phyloP scores from a whole-genome alignment of 2,797 vertebrate genomes.

The Sarcoramphus papa region DNA sequence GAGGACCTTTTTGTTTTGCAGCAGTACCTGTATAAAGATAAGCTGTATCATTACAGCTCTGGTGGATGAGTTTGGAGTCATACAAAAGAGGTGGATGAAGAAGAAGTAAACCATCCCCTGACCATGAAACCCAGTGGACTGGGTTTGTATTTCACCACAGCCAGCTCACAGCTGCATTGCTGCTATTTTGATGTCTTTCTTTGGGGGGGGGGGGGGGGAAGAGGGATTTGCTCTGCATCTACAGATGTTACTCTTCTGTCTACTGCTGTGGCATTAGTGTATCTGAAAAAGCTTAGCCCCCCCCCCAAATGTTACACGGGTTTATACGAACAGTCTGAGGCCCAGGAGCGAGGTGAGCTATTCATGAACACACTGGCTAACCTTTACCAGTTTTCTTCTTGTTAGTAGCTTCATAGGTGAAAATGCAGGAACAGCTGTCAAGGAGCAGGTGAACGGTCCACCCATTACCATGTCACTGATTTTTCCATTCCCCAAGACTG shows the following conservation, averaged over 20 bases:
- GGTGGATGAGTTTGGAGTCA: neutral
- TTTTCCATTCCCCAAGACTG: neutral
- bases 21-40: neutral
- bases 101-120: neutral
- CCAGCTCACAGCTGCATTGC: neutral
- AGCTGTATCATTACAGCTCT: neutral
- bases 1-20: neutral
- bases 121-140: neutral
- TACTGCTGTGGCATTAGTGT: neutral
- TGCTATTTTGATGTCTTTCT: neutral
- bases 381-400: neutral
- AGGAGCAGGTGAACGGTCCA: neutral
- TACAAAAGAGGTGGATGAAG: neutral
- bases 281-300: neutral
- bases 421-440: neutral
- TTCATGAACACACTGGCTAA: neutral
- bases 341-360: neutral
- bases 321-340: neutral
- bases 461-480: neutral
- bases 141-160: neutral
- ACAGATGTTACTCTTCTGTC: neutral
- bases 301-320: neutral
- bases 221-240: neutral
- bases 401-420: neutral
- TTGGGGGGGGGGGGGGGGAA: neutral